Percentiles rank a stretch among this genome's conserved stretches.
Evolutionary conservation across 2,888 invertebrate species (phyloP).

Genomic region (Synanthedon tipuliformis): DNA sequence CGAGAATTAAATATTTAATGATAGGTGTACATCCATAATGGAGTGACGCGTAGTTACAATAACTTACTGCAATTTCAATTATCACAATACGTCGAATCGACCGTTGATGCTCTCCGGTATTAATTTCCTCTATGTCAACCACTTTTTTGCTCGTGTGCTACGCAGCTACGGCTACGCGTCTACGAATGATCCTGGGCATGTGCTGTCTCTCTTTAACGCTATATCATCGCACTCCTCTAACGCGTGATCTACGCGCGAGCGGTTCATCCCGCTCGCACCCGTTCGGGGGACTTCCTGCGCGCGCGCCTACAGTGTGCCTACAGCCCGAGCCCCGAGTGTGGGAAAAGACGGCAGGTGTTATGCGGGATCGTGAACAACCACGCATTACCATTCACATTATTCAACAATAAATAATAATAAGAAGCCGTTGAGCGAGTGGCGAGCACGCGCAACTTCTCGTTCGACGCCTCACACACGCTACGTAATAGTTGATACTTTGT

Average conservation of each 20-base stretch:
- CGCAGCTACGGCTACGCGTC: conserved; percentile 23
- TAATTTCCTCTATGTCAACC: conserved; percentile 18
- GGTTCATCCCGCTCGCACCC: conserved; percentile 43
- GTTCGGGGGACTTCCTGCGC: conserved; percentile 35
- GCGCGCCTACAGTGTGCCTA: conserved; percentile 46
- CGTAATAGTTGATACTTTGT: conserved; percentile 32
- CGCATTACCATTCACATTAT: conserved; percentile 71
- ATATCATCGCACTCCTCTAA: conserved; percentile 22
- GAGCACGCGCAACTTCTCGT: conserved; percentile 60
- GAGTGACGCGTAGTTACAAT: conserved; percentile 7
- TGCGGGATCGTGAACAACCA: conserved; percentile 71
- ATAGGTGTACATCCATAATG: conserved; percentile 10
- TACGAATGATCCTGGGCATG: conserved; percentile 25
- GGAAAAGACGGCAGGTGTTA: conserved; percentile 73
- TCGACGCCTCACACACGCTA: conserved; percentile 41
- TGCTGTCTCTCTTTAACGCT: conserved; percentile 27
- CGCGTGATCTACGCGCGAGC: conserved; percentile 32
- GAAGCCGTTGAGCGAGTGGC: conserved; percentile 67
- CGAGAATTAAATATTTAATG: conserved; percentile 3
- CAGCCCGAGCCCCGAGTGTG: conserved; percentile 57
- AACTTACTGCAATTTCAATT: conserved; percentile 22
- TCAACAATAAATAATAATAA: conserved; percentile 71
- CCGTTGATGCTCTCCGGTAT: conserved; percentile 14
- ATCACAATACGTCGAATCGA: conserved; percentile 19
- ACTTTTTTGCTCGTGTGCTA: conserved; percentile 23